These are phyloP conservation scores for Chrysolina oricalcia DNA, from an alignment of 2,888 invertebrate genomes.

Conservation along the genomic window DNA sequence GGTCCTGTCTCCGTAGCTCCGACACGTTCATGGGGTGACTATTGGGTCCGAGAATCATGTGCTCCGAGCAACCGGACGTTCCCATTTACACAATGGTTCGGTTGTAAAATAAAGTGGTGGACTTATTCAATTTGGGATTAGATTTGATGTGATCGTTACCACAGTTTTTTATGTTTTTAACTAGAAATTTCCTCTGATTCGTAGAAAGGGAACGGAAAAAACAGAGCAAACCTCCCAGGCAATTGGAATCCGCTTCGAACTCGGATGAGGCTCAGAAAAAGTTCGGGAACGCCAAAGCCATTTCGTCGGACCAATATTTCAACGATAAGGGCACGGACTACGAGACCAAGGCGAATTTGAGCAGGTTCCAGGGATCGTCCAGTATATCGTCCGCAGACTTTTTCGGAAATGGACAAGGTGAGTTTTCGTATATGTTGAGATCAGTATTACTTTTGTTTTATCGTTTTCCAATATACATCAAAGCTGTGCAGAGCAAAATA, in stretches of 20 bases:
- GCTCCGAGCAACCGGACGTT: no score
- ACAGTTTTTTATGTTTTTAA: neutral
- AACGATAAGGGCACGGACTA: constrained; percentile 80
- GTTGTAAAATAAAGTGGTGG: no score
- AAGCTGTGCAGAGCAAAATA: no score
- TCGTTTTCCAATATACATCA: no score
- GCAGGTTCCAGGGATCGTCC: constrained; percentile 92
- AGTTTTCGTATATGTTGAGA: no score
- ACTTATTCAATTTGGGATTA: no score
- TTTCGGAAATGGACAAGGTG: constrained; percentile 75
- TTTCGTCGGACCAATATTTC: constrained; percentile 98
- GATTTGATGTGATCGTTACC: no score
- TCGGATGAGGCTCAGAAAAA: constrained; percentile 91
- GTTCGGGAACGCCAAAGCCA: constrained; percentile 97
- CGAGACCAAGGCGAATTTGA: constrained; percentile 76
- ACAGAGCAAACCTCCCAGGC: constrained; percentile 19
- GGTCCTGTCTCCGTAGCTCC: no score
- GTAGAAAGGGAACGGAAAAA: constrained; percentile 34
- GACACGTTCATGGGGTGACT: no score
- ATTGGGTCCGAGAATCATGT: no score
- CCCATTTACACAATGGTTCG: no score
- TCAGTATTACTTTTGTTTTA: no score
- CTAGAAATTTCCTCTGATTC: neutral
- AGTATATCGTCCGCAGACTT: constrained; percentile 98
- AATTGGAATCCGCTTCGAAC: constrained; percentile 52